These are phyloP conservation scores for Rhagoletis pomonella DNA, from an alignment of 1,140 invertebrate species.

Conservation along the genomic window DNA sequence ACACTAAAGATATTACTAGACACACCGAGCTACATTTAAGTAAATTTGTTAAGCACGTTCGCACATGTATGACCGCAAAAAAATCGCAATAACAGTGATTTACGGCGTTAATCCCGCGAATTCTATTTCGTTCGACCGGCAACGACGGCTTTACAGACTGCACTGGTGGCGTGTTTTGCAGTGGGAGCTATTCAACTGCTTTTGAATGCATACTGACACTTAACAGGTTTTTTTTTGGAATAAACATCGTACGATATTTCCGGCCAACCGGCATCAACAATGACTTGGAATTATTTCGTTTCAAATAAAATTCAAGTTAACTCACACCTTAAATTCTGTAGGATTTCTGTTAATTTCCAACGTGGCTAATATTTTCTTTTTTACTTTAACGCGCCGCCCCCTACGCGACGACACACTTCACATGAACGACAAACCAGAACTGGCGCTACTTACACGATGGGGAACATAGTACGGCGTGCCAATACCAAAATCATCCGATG, in stretches of 20 bases:
- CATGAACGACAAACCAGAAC: conserved; percentile 21
- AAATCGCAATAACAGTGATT: neutral
- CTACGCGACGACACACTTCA: neutral
- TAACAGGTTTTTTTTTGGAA: conserved; percentile 43
- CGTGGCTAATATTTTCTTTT: conserved; percentile 30
- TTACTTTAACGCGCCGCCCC: neutral
- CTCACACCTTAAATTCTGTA: neutral
- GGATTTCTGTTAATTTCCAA: conserved; percentile 15
- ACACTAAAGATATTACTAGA: neutral
- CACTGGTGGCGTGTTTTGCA: neutral
- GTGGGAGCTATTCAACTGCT: neutral
- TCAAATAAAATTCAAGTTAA: neutral
- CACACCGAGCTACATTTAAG: neutral
- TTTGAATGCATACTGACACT: neutral
- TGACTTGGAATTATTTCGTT: neutral
- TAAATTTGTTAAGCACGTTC: neutral
- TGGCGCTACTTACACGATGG: conserved; percentile 6
- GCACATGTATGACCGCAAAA: neutral
- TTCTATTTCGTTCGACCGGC: neutral
- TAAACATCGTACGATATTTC: neutral
- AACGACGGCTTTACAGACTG: neutral
- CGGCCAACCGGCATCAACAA: conserved; percentile 16
- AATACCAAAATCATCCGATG: conserved; percentile 28
- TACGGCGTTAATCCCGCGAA: neutral
- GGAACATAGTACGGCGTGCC: conserved; percentile 18